Evolutionary conservation across 1,140 invertebrate species (phyloP).

Genomic region (Anadara kagoshimensis): DNA sequence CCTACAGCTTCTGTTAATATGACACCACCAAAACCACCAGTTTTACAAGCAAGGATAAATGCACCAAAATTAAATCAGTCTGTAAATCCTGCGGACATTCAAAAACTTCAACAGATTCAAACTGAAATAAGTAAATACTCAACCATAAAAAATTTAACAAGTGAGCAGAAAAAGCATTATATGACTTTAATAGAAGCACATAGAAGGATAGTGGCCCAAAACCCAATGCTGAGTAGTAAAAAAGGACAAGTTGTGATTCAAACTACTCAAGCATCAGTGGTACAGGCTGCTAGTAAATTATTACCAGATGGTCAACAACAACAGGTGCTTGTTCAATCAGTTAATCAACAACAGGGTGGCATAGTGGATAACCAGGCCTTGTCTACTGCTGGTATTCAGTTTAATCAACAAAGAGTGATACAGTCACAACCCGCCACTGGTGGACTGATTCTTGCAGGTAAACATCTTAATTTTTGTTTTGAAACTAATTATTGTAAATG

Average conservation of each 20-base stretch:
- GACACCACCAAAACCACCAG: constrained; percentile 18
- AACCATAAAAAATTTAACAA: constrained; percentile 36
- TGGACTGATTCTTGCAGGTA: too few species aligned
- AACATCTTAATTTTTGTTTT: too few species aligned
- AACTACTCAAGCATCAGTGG: not conserved
- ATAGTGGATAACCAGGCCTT: not conserved
- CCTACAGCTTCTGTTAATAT: constrained; percentile 17
- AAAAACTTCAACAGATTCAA: constrained; percentile 47
- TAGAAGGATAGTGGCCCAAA: constrained; percentile 31
- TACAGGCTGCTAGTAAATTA: constrained; percentile 9
- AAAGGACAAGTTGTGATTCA: constrained; percentile 36
- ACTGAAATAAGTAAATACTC: constrained; percentile 47
- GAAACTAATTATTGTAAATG: too few species aligned
- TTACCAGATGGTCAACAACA: constrained; percentile 21
- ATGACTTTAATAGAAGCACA: constrained; percentile 37
- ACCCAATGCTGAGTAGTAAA: too few species aligned
- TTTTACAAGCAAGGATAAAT: constrained; percentile 38
- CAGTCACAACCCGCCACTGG: too few species aligned
- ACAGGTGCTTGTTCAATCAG: constrained; percentile 7
- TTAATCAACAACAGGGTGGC: not conserved
- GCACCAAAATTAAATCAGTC: constrained; percentile 32
- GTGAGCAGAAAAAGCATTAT: constrained; percentile 43
- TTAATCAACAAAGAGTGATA: too few species aligned
- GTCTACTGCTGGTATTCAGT: too few species aligned
- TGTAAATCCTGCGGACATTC: constrained; percentile 43